Evolutionary conservation across 2,113 vertebrate species (phyloP).

Genomic region (Eretmodus cyanostictus): DNA sequence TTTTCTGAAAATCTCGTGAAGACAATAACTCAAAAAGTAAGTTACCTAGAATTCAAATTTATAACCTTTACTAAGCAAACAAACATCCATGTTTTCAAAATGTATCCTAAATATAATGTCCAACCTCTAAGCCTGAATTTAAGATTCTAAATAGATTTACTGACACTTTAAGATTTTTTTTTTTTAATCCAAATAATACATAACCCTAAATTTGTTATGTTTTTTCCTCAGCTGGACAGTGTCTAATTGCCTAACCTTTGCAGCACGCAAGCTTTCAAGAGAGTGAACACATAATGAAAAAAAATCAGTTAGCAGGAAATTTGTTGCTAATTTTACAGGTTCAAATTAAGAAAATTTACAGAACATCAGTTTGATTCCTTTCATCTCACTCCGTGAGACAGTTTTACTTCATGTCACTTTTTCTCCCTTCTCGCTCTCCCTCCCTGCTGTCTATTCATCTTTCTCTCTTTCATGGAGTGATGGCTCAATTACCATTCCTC

Average conservation of each 20-base stretch:
- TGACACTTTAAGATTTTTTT: background rate
- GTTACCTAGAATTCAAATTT: background rate
- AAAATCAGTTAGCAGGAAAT: background rate
- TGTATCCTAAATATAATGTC: background rate
- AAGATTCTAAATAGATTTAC: background rate
- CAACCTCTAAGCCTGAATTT: background rate
- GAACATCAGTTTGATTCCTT: background rate
- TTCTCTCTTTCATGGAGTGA: conserved; percentile 45
- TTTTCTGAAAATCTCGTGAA: background rate
- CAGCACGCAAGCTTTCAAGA: background rate
- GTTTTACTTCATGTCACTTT: background rate
- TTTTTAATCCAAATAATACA: background rate
- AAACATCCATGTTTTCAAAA: background rate
- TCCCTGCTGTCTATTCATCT: conserved; percentile 28
- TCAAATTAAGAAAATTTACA: background rate
- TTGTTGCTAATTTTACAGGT: background rate
- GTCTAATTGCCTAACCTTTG: background rate
- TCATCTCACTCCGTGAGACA: background rate
- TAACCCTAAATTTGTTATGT: background rate
- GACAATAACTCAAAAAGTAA: background rate
- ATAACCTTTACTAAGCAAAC: background rate
- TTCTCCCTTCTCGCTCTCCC: background rate
- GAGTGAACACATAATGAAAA: background rate
- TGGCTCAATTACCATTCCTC: conserved; percentile 60
- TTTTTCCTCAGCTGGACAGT: background rate